Evolutionary conservation across 2,888 invertebrate species (phyloP).

Genomic region (Diarsia mendica): DNA sequence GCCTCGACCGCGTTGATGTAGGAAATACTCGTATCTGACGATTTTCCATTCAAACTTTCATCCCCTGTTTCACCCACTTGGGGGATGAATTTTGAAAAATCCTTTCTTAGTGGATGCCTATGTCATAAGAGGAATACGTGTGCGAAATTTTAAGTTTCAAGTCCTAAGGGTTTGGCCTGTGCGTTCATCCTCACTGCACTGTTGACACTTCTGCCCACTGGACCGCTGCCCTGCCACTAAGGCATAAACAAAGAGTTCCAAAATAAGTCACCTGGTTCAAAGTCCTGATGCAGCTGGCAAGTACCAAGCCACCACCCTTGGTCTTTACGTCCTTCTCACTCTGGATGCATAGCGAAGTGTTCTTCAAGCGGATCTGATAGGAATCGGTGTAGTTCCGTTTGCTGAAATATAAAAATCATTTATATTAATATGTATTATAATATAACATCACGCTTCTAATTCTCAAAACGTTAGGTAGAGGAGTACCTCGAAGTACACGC

Average conservation of each 20-base stretch:
- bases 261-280: constrained; percentile 92
- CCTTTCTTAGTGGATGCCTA: too few species aligned
- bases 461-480: background rate
- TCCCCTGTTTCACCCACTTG: too few species aligned
- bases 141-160: too few species aligned
- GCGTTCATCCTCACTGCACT: too few species aligned
- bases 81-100: too few species aligned
- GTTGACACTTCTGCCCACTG: too few species aligned
- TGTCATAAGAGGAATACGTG: too few species aligned
- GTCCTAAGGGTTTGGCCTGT: too few species aligned
- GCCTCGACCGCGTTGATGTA: too few species aligned
- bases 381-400: constrained; percentile 94
- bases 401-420: constrained; percentile 76
- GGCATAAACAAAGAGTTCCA: background rate
- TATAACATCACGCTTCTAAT: background rate
- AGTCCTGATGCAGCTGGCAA: constrained; percentile 93
- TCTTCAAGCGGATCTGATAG: constrained; percentile 93
- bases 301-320: constrained; percentile 93
- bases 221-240: too few species aligned
- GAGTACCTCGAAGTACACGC: background rate
- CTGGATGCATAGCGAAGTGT: constrained; percentile 94
- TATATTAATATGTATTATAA: background rate
- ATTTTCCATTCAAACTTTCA: too few species aligned
- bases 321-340: constrained; percentile 94
- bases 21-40: too few species aligned